Evolutionary conservation across 2,797 vertebrate genomes (phyloP).

Genomic region (Delichon dasypus): DNA sequence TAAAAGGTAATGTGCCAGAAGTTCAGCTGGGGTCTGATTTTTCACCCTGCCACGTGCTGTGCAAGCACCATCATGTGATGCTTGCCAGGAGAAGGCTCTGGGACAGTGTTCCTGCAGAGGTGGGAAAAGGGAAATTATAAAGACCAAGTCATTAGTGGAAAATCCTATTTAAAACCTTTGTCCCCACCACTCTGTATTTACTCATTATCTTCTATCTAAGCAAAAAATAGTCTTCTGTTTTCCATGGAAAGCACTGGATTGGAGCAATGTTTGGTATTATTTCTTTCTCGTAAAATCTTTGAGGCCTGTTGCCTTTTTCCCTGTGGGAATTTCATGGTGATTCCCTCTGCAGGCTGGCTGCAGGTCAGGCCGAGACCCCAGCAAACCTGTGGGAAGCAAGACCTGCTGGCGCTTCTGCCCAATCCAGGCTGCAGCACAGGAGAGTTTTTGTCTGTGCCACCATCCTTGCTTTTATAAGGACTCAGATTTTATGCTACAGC

Average conservation of each 20-base stretch:
- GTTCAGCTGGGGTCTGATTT: neutral
- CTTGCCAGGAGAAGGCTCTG: neutral
- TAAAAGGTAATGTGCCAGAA: fast-evolving
- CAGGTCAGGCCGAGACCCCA: neutral
- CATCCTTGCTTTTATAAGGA: neutral
- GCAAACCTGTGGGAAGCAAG: neutral
- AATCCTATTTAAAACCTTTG: neutral
- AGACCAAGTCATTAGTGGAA: neutral
- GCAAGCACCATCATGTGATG: neutral
- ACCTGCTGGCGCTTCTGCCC: neutral
- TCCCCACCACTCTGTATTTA: neutral
- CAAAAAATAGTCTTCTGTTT: neutral
- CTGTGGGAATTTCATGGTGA: fast-evolving
- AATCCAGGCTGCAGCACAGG: fast-evolving
- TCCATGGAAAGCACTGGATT: neutral
- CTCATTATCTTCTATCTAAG: neutral
- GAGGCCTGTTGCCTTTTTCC: neutral
- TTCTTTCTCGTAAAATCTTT: neutral
- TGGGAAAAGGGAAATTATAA: neutral
- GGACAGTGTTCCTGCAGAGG: neutral
- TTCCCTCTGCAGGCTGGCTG: neutral
- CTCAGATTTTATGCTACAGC: neutral
- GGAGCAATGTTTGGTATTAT: neutral
- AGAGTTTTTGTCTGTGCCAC: neutral
- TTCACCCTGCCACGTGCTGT: neutral